Conservation (phyloP, 2,113 vertebrate species). For the Nannobrachium achirus region DNA sequence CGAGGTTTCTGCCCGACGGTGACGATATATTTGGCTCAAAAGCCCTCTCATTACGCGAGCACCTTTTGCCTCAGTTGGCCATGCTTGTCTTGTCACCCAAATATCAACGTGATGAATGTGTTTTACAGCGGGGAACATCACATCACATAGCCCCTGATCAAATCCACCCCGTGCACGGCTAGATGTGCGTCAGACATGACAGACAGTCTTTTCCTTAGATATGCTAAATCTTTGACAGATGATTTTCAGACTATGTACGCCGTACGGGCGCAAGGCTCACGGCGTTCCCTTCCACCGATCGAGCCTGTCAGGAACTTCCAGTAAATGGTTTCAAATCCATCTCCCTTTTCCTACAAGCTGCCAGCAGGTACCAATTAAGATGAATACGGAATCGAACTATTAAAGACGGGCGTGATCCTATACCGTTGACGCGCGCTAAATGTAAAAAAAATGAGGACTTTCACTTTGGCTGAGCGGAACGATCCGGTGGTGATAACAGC, state of each 20-base stretch:
- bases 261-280: conserved; percentile 46
- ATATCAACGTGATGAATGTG: conserved; percentile 67
- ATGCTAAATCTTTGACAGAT: conserved; percentile 87
- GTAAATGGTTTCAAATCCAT: conserved; percentile 82
- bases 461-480: conserved; percentile 23
- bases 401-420: conserved; percentile 52
- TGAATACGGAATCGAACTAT: conserved; percentile 71
- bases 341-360: conserved; percentile 72
- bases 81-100: conserved; percentile 48
- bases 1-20: no score
- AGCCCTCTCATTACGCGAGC: conserved; percentile 35
- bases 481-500: conserved; percentile 17
- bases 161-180: conserved; percentile 80
- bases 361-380: conserved; percentile 79
- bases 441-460: conserved; percentile 62
- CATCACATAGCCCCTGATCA: conserved; percentile 80
- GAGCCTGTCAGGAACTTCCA: conserved; percentile 79
- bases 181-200: conserved; percentile 83
- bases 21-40: conserved; percentile 52
- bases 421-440: conserved; percentile 52
- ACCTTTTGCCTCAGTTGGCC: conserved; percentile 23
- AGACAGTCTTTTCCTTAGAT: conserved; percentile 80
- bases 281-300: conserved; percentile 70
- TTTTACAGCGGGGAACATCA: conserved; percentile 55
- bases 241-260: conserved; percentile 76